phyloP scores from a whole-genome alignment of 2,888 invertebrate genomes.

The Dicyrtoma fusca region DNA sequence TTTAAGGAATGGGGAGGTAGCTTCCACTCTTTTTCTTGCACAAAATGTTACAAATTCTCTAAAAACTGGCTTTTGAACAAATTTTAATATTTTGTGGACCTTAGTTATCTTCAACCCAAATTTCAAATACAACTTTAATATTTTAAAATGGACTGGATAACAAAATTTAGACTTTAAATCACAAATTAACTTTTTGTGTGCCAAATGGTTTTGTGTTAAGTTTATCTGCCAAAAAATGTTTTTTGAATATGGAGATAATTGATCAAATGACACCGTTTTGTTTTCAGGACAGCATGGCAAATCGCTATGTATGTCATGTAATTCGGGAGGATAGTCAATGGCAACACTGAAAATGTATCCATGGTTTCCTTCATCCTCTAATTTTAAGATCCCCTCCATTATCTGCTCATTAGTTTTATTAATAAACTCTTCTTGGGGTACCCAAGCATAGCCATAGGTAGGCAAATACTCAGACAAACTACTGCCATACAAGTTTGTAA shows the following conservation, averaged over 20 bases:
- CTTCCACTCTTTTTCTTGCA: constrained; percentile 14
- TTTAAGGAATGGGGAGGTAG: constrained; percentile 30
- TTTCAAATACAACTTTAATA: constrained; percentile 37
- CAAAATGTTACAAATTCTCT: constrained; percentile 35
- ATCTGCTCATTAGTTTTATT: background rate
- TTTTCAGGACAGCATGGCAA: constrained; percentile 29
- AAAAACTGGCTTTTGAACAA: constrained; percentile 37
- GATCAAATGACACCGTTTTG: background rate
- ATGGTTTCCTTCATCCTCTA: background rate
- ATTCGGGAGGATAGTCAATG: background rate
- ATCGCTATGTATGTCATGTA: constrained; percentile 1
- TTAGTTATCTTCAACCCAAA: constrained; percentile 36
- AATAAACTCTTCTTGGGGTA: background rate
- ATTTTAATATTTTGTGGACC: constrained; percentile 36
- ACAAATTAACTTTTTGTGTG: constrained; percentile 15
- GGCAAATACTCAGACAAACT: background rate
- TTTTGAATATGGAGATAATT: constrained; percentile 29
- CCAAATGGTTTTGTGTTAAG: constrained; percentile 3
- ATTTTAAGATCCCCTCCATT: background rate
- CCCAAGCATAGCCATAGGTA: constrained; percentile 31
- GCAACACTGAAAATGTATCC: constrained; percentile 27
- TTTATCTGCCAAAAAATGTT: background rate
- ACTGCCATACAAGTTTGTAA: constrained; percentile 34
- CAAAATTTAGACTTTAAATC: constrained; percentile 5
- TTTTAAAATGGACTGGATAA: constrained; percentile 41